Conservation (phyloP, 2,797 vertebrate species). For the Staurois parvus region DNA sequence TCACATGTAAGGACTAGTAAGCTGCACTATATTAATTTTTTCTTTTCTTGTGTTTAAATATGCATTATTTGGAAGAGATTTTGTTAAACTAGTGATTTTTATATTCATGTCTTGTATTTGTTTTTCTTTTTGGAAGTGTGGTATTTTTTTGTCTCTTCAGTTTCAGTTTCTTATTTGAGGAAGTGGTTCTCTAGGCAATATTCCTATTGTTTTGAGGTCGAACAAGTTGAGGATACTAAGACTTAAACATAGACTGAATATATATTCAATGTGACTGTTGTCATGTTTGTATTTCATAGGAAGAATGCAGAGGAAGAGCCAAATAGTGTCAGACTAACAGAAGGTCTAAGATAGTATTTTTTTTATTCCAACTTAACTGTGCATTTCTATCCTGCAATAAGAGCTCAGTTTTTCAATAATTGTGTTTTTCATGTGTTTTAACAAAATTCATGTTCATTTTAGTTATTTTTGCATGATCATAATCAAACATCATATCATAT, state of each 20-base stretch:
- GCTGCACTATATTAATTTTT: too few relatives aligned
- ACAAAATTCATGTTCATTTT: neutral
- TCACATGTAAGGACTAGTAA: too few relatives aligned
- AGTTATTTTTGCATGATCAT: too few relatives aligned
- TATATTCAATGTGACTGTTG: conserved; percentile 19
- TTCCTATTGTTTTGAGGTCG: neutral
- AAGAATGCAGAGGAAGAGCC: neutral
- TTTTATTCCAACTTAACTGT: neutral
- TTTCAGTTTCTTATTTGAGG: neutral
- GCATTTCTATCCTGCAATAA: neutral
- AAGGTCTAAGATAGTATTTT: neutral
- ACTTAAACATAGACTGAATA: neutral
- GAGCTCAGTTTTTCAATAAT: neutral
- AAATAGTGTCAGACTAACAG: neutral
- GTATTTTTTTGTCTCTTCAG: too few relatives aligned
- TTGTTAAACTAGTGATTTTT: too few relatives aligned
- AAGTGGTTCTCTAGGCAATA: neutral
- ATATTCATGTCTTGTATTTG: too few relatives aligned
- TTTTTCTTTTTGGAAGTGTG: too few relatives aligned
- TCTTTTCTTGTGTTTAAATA: too few relatives aligned
- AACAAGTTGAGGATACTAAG: neutral
- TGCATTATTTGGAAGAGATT: too few relatives aligned
- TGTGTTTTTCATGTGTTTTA: neutral
- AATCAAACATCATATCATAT: too few relatives aligned
- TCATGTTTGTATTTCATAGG: conserved; percentile 13